phyloP scores from a whole-genome alignment of 2,797 vertebrate genomes.

The Poliocrania exsul region DNA sequence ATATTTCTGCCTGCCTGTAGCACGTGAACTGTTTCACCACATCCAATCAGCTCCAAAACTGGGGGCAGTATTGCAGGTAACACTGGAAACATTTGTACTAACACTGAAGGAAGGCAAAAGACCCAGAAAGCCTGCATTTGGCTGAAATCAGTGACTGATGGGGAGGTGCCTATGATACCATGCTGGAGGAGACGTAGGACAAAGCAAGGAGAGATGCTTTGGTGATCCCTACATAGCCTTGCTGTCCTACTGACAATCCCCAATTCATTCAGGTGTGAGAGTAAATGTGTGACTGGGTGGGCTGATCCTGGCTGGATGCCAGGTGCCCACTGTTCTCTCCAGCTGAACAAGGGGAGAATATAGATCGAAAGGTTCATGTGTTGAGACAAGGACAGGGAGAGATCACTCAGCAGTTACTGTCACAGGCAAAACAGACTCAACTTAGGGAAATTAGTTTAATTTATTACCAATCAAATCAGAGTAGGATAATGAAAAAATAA shows the following conservation, averaged over 20 bases:
- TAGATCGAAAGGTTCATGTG: background rate
- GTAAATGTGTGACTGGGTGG: background rate
- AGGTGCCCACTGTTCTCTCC: background rate
- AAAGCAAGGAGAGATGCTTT: background rate
- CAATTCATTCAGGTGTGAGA: background rate
- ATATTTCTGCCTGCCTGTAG: background rate
- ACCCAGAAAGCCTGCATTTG: background rate
- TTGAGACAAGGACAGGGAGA: background rate
- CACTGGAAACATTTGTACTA: background rate
- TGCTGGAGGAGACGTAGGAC: background rate
- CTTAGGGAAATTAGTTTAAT: background rate
- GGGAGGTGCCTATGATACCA: background rate
- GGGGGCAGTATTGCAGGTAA: background rate
- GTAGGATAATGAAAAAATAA: background rate
- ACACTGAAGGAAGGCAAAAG: background rate
- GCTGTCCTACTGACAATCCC: background rate
- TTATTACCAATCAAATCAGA: background rate
- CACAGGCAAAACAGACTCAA: background rate
- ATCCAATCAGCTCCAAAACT: background rate
- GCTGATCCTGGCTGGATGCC: background rate
- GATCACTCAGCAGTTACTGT: background rate
- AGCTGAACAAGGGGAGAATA: background rate
- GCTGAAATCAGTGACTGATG: background rate
- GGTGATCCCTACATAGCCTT: background rate
- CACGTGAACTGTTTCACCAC: background rate